Evolutionary conservation across 2,797 vertebrate genomes (phyloP), one percentile per base, ranked within the genome.

Genomic region (Lutjanus campechanus): DNA sequence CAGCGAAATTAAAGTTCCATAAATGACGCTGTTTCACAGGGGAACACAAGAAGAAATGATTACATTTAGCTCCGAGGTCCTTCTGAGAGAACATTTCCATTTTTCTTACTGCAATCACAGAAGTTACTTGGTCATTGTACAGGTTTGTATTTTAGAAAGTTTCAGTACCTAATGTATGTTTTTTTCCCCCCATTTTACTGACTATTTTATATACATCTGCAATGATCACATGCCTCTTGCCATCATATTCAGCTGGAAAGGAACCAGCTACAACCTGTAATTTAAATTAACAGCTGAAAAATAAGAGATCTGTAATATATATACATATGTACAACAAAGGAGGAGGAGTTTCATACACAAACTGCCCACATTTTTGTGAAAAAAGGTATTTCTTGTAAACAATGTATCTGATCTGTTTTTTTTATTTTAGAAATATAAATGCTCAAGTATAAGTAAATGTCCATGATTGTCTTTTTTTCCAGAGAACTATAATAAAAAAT

Each of bases 11-110:
- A 73, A 79, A 79, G 77, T 75, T 69, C 13, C 50, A 25, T 69
- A 59, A 87, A 86, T 76, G 43, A 76, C 0, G 12, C 40, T 10
- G 40, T 71, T 79, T 85, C 84, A 73, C 65, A 20, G 16, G 55
- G 49, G 60, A 85, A 76, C 69, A 85, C 66, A 56, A 68, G 40
- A 51, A 49, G 60, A 66, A 82, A 76, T 77, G 11, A 90, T 82
- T 81, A 73, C 61, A 81, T 86, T 77, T 76, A 58, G 29, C 73
- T 81, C 76, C 15, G 60, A 76, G 70, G 60, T 77, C 62, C 65
- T 20, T 77, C 62, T 72, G 29, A 62, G 40, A 68, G 25, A 81
- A 64, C 41, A 53, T 73, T 81, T 69, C 40, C 59, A 53, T 49
- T 77, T 79, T 83, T 67, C 61, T 51, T 43, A 55, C 44, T 10